Base-by-base conservation (phyloP, 1,140 invertebrate species). In the Archegozetes longisetosus region DNA sequence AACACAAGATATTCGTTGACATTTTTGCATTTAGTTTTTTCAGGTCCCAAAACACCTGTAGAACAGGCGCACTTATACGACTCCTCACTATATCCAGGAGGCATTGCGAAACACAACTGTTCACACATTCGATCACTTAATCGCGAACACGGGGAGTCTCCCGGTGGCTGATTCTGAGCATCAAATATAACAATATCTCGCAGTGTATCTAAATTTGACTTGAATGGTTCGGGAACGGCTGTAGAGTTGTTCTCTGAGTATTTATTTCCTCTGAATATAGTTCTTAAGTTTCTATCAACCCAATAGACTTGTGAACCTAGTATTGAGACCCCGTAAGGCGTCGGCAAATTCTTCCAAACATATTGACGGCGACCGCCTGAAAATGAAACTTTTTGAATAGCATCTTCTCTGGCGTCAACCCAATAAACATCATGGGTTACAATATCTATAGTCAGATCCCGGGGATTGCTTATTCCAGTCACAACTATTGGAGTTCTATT, bases 391-490 rank as follows among this genome's bases (percentile, higher is more conserved):
- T 71, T 65, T 70, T 95, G 89, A 63, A 97, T 93, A 61, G 82
- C 85, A 70, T 97, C 92, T 22, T 91, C 75, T 68, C 85, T 84
- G 0, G 90, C 87, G 71, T 98, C 95, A 0, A 94, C 89, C 94
- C 93, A 98, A 70, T 92, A 98, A 0, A 98, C 83, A 69, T 97
- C 89, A 67, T 97, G 86, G 0, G 88, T 96, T 23, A 80, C 72
- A 76, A 91, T 88, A 72, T 98, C 94, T 40, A 98, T 84, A 1
- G 91, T 90, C 12, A 99, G 74, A 71, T 94, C 93, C 54, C 86
- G 78, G 0, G 95, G 95, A 66, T 86, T 85, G 28, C 83, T 86
- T 49, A 98, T 89, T 12, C 88, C 88, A 1, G 84, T 85, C 0
- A 85, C 87, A 0, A 98, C 87, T 27, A 98, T 77, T 0, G 87